Percentiles rank a stretch among this genome's conserved stretches.
Conservation (phyloP, 2,113 vertebrate genomes). For the Perca fluviatilis region DNA sequence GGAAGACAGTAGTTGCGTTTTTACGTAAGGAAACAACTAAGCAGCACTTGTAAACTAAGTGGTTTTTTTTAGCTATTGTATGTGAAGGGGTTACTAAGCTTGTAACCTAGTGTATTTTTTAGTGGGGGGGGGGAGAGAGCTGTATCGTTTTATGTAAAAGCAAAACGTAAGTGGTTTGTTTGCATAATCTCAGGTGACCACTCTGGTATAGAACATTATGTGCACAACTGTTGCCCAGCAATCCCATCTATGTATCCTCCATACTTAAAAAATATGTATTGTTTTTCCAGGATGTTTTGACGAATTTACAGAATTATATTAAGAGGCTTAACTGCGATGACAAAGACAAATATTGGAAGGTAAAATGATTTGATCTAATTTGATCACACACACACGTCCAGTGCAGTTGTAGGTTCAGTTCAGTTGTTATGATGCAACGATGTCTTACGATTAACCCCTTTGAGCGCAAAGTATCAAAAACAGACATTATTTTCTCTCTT, state of each 20-base stretch:
- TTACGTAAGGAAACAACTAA: not conserved
- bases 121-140: not conserved
- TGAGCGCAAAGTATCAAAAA: not conserved
- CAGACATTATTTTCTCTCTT: not conserved
- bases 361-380: not conserved
- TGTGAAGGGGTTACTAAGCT: slow-evolving; percentile 42
- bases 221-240: not conserved
- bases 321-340: not conserved
- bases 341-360: not conserved
- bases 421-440: not conserved
- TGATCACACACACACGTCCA: not conserved
- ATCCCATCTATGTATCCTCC: not conserved
- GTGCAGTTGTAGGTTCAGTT: not conserved
- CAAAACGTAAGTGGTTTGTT: slow-evolving; percentile 40
- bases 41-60: slow-evolving; percentile 50
- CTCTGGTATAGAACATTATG: slow-evolving; percentile 16
- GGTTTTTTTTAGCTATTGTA: slow-evolving; percentile 23
- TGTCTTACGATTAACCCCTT: not conserved
- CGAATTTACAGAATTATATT: too few relatives aligned
- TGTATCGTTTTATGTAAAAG: slow-evolving; percentile 37
- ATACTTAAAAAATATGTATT: too few relatives aligned
- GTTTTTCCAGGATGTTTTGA: not conserved
- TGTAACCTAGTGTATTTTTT: slow-evolving; percentile 6
- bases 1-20: slow-evolving; percentile 27
- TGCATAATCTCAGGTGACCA: slow-evolving; percentile 26